Percentiles rank a stretch among this genome's conserved stretches.
Conservation (phyloP, 2,888 invertebrate species). For the Bursaphelenchus okinawaensis region DNA sequence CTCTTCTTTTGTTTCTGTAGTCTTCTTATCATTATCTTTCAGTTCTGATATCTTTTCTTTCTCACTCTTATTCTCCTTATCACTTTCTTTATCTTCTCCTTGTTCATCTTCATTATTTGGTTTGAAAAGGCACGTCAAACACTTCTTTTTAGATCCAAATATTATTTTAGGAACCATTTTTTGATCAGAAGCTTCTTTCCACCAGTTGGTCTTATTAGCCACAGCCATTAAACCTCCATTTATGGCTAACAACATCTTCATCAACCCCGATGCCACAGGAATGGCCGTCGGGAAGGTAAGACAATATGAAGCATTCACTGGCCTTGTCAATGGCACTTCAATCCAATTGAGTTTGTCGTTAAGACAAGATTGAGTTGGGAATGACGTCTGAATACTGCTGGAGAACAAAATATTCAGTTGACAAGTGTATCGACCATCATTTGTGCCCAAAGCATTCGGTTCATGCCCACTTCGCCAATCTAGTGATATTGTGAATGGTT, state of each 20-base stretch:
- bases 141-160: neutral
- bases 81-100: neutral
- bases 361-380: slow-evolving; percentile 7
- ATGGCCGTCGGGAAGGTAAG: slow-evolving; percentile 1
- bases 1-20: no score
- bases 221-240: neutral
- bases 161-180: neutral
- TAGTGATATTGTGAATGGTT: slow-evolving; percentile 14
- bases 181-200: neutral
- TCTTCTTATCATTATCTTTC: no score
- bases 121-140: neutral
- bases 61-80: neutral
- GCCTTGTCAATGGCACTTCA: neutral
- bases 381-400: neutral
- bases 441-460: neutral
- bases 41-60: no score
- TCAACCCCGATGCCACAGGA: neutral
- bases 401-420: neutral
- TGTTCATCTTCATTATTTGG: neutral
- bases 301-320: slow-evolving; percentile 4
- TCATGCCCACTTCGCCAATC: neutral
- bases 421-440: neutral
- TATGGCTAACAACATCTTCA: neutral
- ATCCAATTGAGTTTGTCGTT: slow-evolving; percentile 3
- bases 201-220: slow-evolving; percentile 2